Evolutionary conservation across 2,797 vertebrate genomes (phyloP).

Genomic region (Champsocephalus esox): DNA sequence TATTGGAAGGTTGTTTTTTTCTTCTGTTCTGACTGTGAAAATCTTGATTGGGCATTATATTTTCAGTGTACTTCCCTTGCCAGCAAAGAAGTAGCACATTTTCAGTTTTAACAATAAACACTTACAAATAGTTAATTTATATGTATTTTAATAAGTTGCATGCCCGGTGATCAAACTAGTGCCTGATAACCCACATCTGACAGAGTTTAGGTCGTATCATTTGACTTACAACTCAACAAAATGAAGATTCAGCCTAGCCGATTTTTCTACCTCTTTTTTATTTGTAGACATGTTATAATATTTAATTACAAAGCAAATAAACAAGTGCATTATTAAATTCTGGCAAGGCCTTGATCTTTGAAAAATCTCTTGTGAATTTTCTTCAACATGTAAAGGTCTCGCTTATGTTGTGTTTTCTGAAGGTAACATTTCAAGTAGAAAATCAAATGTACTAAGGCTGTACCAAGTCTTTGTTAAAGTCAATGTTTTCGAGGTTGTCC

Average conservation of each 20-base stretch:
- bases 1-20: conserved; percentile 1
- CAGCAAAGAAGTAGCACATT: not conserved
- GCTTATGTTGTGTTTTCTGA: conserved; percentile 8
- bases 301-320: conserved; percentile 46
- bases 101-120: conserved; percentile 3
- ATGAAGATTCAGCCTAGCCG: not conserved
- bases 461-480: too few relatives aligned
- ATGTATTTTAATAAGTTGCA: not conserved
- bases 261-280: conserved; percentile 3
- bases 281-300: conserved; percentile 23
- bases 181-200: not conserved
- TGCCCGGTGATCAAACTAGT: not conserved
- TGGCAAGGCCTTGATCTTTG: conserved; percentile 39
- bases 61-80: not conserved
- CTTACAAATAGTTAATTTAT: not conserved
- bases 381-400: not conserved
- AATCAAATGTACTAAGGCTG: not conserved
- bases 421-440: conserved; percentile 18
- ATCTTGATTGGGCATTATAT: not conserved
- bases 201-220: not conserved
- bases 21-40: not conserved
- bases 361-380: conserved; percentile 22
- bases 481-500: too few relatives aligned
- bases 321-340: conserved; percentile 40
- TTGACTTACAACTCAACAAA: not conserved